Evolutionary conservation across 2,113 vertebrate species (phyloP).

Genomic region (Procavia capensis): DNA sequence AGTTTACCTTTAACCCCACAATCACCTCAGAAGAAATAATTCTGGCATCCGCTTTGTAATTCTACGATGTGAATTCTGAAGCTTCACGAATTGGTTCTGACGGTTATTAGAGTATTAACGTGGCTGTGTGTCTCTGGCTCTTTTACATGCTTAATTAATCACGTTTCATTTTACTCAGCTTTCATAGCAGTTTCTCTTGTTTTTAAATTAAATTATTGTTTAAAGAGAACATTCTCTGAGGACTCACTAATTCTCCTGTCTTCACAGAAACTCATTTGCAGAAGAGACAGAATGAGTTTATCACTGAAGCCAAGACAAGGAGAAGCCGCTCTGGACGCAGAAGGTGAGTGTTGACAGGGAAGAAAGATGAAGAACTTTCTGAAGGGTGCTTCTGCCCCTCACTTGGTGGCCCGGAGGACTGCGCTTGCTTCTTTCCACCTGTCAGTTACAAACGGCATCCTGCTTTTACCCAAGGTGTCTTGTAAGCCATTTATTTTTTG

Average conservation of each 20-base stretch:
- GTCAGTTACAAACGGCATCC: constrained; percentile 52
- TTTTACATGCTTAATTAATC: constrained; percentile 44
- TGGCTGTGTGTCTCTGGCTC: neutral
- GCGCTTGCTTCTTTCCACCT: constrained; percentile 37
- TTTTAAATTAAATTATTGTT: constrained; percentile 64
- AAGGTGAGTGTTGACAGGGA: neutral
- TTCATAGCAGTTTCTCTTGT: constrained; percentile 11
- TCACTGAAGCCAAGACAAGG: neutral
- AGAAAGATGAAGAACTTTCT: neutral
- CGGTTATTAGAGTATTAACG: neutral
- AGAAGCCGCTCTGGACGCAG: neutral
- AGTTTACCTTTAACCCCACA: neutral
- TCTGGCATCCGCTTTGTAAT: neutral
- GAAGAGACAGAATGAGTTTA: neutral
- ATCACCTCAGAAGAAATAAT: neutral
- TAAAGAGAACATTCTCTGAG: neutral
- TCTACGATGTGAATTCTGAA: neutral
- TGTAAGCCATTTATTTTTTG: constrained; percentile 51
- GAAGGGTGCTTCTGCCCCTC: neutral
- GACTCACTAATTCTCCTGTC: constrained; percentile 6
- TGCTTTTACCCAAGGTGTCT: constrained; percentile 37
- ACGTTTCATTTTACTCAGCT: constrained; percentile 44
- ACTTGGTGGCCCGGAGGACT: neutral
- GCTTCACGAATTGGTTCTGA: neutral
- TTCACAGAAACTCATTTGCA: neutral